These are phyloP conservation scores for Aphelinus certus DNA, from an alignment of 1,140 invertebrate genomes.

Conservation along the genomic window DNA sequence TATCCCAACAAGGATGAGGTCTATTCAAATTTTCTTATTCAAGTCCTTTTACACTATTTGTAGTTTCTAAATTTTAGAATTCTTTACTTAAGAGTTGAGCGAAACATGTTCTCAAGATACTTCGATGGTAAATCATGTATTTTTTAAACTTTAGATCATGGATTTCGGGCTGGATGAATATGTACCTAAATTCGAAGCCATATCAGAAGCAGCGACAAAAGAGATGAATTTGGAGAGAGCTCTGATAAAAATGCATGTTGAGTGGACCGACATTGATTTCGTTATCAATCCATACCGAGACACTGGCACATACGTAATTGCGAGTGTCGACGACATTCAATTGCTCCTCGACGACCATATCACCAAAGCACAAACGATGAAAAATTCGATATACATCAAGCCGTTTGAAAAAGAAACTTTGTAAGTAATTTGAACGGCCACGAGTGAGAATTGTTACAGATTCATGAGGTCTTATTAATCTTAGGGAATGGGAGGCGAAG, in stretches of 20 bases:
- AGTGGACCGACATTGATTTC: conserved; percentile 92
- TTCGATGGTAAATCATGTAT: too few species aligned
- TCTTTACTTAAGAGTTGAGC: too few species aligned
- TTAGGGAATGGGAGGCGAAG: conserved; percentile 81
- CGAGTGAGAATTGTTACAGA: not conserved
- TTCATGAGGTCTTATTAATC: not conserved
- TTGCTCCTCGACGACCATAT: conserved; percentile 95
- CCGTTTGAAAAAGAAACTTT: conserved; percentile 86
- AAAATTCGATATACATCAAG: conserved; percentile 96
- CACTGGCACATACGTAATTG: conserved; percentile 90
- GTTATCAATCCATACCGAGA: conserved; percentile 83
- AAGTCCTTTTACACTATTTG: too few species aligned
- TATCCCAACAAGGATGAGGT: too few species aligned
- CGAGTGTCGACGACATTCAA: conserved; percentile 94
- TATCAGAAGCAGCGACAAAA: conserved; percentile 95
- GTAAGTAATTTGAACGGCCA: conserved; percentile 65
- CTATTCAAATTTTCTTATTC: too few species aligned
- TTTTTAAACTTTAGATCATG: conserved; percentile 70
- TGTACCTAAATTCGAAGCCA: conserved; percentile 89
- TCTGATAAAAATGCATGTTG: conserved; percentile 88
- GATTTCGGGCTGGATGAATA: conserved; percentile 93
- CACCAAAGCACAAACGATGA: conserved; percentile 97
- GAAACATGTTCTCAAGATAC: too few species aligned
- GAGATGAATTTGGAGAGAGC: conserved; percentile 93
- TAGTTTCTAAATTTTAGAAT: too few species aligned